Conservation (phyloP, 1,140 invertebrate species). For the Dendroctonus valens region DNA sequence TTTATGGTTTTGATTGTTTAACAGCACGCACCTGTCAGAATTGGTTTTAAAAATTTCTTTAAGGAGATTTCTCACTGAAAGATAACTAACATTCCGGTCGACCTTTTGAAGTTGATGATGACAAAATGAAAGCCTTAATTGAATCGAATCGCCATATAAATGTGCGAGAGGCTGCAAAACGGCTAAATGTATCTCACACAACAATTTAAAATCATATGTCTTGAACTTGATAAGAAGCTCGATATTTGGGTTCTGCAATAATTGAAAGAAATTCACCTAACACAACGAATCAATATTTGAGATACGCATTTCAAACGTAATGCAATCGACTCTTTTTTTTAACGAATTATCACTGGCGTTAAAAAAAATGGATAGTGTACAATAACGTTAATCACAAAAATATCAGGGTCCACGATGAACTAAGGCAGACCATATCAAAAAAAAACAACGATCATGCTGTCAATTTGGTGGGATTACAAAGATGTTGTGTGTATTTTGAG, state of each 20-base stretch:
- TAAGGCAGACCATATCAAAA: conserved; percentile 14
- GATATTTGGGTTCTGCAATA: too few species aligned
- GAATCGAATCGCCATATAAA: too few species aligned
- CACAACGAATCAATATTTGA: conserved; percentile 1
- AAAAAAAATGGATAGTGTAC: conserved; percentile 20
- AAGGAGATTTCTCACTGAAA: too few species aligned
- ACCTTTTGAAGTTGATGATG: too few species aligned
- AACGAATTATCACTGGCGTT: conserved; percentile 20
- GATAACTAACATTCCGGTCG: too few species aligned
- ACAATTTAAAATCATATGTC: too few species aligned
- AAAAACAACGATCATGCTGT: conserved; percentile 34
- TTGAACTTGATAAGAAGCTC: too few species aligned
- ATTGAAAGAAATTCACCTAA: not conserved
- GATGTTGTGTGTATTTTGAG: conserved; percentile 39
- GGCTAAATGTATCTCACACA: too few species aligned
- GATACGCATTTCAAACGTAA: conserved; percentile 13
- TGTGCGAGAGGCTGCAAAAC: too few species aligned
- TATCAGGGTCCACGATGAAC: not conserved
- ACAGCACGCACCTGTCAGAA: conserved; percentile 3
- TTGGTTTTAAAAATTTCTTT: not conserved
- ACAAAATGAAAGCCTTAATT: too few species aligned
- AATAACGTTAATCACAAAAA: conserved; percentile 11
- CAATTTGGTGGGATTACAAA: conserved; percentile 38
- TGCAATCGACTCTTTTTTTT: conserved; percentile 10
- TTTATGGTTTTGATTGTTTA: not conserved